Evolutionary conservation across 1,140 invertebrate species (phyloP).

Genomic region (Drosophila nigrodunni): DNA sequence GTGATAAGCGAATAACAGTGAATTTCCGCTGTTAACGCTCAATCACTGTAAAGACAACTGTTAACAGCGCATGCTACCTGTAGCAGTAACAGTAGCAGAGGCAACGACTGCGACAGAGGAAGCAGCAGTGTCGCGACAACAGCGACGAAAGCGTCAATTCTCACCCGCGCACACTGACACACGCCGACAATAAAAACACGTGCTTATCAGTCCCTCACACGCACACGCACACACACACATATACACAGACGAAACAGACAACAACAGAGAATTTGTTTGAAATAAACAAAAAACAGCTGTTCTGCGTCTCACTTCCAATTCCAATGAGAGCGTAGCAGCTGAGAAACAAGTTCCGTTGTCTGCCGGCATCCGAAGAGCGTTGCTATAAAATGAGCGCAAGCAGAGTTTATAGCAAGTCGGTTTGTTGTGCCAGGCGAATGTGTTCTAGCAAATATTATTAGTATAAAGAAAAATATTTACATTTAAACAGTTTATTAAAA

Average conservation of each 20-base stretch:
- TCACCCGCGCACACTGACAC: conserved; percentile 45
- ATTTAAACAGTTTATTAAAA: neutral
- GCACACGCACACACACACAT: conserved; percentile 26
- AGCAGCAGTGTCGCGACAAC: conserved; percentile 13
- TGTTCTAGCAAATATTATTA: neutral
- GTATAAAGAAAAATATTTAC: neutral
- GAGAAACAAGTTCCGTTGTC: conserved; percentile 31
- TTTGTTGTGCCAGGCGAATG: neutral
- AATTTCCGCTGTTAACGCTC: neutral
- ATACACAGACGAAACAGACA: conserved; percentile 25
- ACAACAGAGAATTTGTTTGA: conserved; percentile 62
- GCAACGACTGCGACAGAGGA: conserved; percentile 5
- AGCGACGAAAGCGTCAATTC: conserved; percentile 16
- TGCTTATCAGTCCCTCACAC: conserved; percentile 62
- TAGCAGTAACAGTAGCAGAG: neutral
- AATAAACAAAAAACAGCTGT: conserved; percentile 83
- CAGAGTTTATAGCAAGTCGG: conserved; percentile 37
- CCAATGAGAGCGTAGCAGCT: conserved; percentile 43
- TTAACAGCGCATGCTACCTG: conserved; percentile 21
- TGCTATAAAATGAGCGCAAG: conserved; percentile 38
- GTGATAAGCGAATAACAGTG: neutral
- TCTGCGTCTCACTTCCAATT: conserved; percentile 35
- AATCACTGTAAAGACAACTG: conserved; percentile 3
- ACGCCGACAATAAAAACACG: conserved; percentile 65
- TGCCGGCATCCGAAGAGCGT: conserved; percentile 41